These are phyloP conservation scores for Pao palembangensis DNA, from an alignment of 2,113 vertebrate genomes.

Conservation along the genomic window DNA sequence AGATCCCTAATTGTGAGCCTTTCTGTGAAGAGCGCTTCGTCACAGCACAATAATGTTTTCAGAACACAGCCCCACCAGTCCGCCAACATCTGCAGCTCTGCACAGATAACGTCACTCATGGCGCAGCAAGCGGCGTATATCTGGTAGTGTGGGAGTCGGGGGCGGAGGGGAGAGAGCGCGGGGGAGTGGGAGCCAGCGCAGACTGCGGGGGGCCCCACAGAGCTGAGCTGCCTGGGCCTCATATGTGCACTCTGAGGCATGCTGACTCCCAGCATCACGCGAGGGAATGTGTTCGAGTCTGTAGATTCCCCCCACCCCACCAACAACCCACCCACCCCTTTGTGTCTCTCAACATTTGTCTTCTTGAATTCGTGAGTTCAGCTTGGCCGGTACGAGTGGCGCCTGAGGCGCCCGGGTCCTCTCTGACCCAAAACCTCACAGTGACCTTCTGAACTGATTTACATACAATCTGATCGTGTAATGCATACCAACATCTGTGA, in stretches of 20 bases:
- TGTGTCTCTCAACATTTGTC: constrained; percentile 24
- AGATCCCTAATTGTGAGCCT: neutral
- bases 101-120: constrained; percentile 69
- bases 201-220: constrained; percentile 54
- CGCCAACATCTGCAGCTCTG: constrained; percentile 63
- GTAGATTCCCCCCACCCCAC: neutral
- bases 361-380: constrained; percentile 30
- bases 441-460: constrained; percentile 45
- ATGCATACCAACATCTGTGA: constrained; percentile 51
- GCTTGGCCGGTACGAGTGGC: constrained; percentile 6
- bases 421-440: constrained; percentile 24
- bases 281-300: constrained; percentile 33
- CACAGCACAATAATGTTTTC: constrained; percentile 24
- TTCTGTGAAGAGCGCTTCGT: too few species aligned
- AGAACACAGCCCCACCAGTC: constrained; percentile 37
- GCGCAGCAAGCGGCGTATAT: constrained; percentile 64
- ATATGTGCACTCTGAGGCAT: constrained; percentile 60
- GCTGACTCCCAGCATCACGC: constrained; percentile 52
- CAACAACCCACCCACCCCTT: constrained; percentile 1
- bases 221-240: constrained; percentile 67
- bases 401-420: neutral
- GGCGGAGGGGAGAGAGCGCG: constrained; percentile 16
- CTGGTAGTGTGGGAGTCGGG: constrained; percentile 63
- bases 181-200: constrained; percentile 57
- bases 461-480: constrained; percentile 49